Base-by-base conservation (phyloP, 1,140 invertebrate species). In the Monochamus saltuarius region DNA sequence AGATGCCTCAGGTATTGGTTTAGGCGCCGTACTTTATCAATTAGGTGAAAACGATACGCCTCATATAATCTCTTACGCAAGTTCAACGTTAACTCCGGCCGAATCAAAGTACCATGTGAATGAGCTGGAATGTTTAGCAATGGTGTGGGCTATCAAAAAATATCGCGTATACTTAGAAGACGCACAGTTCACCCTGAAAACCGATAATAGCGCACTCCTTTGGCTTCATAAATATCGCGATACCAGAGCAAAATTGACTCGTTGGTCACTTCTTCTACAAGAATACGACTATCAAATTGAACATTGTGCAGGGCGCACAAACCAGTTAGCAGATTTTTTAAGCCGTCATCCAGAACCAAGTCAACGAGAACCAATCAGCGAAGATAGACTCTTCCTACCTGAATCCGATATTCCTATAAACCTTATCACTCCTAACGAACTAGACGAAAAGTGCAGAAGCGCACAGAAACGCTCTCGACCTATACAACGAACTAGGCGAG, bases 71-170 rank as follows among this genome's bases (percentile, higher is more conserved):
- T 14, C 70, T 2, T 62, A 59, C 35, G 38, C 57, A 0, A 63
- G 63, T 35, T 43, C 63, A 3, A 59, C 51, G 14, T 43, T 63
- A 13, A 56, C 35, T 14, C n/a, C 22, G 3, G 42, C 56, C 0
- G 53, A 68, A 22, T 4, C 4, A 40, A 14, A 17, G 2, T 68
- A 66, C 35, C 66, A 66, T 42, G 40, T 60, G 0, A 66, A 68
- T 6, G 75, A 82, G 59, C 65, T 68, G 45, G 78, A 81, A 71
- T 73, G 71, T 50, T 64, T 81, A 7, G 78, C 78, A 0, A 60
- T 82, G 4, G 50, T 81, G 1, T 75, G 69, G 66, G 75, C 73
- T 0, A 66, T 81, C 1, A 60, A 74, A 36, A 66, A 74, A 35
- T 77, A 75, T 50, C 51, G 69, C n/a, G 51, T 29, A 4, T 72